Evolutionary conservation across 2,113 vertebrate genomes (phyloP), one percentile per base, ranked within the genome.

Genomic region (Oncorhynchus keta): DNA sequence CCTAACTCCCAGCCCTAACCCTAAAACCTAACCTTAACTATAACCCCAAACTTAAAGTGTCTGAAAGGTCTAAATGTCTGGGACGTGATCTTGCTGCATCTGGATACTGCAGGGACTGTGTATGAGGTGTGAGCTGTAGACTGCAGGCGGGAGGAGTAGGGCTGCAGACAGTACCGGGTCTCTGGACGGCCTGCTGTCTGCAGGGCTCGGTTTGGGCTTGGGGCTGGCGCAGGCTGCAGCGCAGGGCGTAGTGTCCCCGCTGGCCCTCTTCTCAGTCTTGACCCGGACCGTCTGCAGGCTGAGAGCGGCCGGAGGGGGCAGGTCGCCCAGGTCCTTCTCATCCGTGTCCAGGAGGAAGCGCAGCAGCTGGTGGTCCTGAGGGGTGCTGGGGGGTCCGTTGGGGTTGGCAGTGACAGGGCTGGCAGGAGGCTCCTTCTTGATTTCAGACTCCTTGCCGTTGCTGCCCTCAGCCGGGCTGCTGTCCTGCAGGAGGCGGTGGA

Each of bases 331-430:
- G 80, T 97, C 97, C 87, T 94, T 94, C 86, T 98, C 97, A 0
- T 99, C 97, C 57, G 97, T 97, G 77, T 98, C 97, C 72, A 99
- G 93, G 24, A 99, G 94, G 79, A 97, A 97, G 2, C 97, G 95
- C 1, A 99, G 95, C 51, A 99, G 92, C 89, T 97, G 96, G 74
- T 98, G 97, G 85, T 99, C 97, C 88, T 97, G 97, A 16, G 92
- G 95, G 2, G 90, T 62, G 86, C 76, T 74, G 91, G 87, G 4
- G 88, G 87, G 0, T 55, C 51, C 51, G 86, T 59, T 5, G 79
- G 84, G 4, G 84, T 76, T 64, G 61, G 24, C 7, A 79, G 1
- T 79, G 1, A 77, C 82, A 76, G 77, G 88, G 72, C 93, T 89
- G 70, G 84, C 77, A 1, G 90, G 81, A 5, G 81, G 30, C 79